Percentiles rank a stretch among this genome's conserved stretches.
phyloP scores from a whole-genome alignment of 2,797 vertebrate genomes.

The Amniataba percoides region DNA sequence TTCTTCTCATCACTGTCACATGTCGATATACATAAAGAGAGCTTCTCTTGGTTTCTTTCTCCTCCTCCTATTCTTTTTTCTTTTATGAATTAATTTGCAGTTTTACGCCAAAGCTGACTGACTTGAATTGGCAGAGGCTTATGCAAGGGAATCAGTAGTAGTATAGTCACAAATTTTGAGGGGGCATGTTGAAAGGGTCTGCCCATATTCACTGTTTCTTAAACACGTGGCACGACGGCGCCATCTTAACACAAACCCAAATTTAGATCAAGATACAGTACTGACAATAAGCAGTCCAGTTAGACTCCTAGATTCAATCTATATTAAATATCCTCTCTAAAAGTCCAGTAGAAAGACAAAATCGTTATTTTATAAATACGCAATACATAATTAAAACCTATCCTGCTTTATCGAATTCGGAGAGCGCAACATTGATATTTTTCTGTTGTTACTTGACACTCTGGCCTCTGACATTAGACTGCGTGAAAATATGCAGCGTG shows the following conservation, averaged over 20 bases:
- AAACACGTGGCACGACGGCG: constrained; percentile 83
- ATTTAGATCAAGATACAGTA: constrained; percentile 59
- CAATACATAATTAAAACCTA: neutral
- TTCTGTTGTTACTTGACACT: constrained; percentile 9
- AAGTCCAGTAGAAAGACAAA: constrained; percentile 1
- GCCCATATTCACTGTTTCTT: constrained; percentile 63
- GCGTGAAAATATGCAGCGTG: neutral
- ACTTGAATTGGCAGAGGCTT: constrained; percentile 25
- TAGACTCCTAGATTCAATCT: neutral
- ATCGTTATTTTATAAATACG: neutral
- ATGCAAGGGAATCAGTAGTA: constrained; percentile 42
- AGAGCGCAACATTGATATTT: constrained; percentile 2
- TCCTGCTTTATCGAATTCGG: constrained; percentile 8
- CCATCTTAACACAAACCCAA: constrained; percentile 80
- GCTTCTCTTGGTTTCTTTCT: neutral
- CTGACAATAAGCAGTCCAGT: constrained; percentile 20
- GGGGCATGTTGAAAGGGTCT: constrained; percentile 69
- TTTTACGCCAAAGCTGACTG: neutral
- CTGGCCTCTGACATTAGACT: neutral
- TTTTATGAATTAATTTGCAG: constrained; percentile 7
- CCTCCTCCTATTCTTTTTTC: neutral
- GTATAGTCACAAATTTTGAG: constrained; percentile 53
- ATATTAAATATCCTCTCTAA: neutral
- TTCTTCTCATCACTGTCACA: constrained; percentile 42
- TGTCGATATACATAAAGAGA: constrained; percentile 8